Evolutionary conservation across 2,797 vertebrate genomes (phyloP).

Genomic region (Artibeus lituratus): DNA sequence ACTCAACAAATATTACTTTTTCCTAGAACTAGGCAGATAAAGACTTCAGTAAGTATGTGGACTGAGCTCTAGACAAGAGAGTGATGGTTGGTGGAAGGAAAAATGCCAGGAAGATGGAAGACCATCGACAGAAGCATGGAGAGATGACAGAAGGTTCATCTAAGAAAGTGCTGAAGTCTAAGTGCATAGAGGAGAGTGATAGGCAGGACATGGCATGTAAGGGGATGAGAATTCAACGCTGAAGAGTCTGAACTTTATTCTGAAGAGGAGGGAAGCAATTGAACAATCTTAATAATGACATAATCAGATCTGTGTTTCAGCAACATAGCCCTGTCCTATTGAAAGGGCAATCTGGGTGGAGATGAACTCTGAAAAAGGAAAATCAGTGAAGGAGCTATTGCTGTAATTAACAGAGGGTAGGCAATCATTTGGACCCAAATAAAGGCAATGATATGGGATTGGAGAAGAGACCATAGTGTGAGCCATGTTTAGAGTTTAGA

Average conservation of each 20-base stretch:
- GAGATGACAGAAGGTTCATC: not conserved
- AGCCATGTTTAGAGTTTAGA: not conserved
- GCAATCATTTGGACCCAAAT: not conserved
- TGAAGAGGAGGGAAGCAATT: not conserved
- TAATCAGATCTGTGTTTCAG: not conserved
- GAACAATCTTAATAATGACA: not conserved
- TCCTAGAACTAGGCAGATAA: not conserved
- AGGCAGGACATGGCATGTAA: too few relatives aligned
- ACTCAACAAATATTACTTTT: not conserved
- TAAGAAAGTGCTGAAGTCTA: not conserved
- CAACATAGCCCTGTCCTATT: not conserved
- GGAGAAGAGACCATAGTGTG: not conserved
- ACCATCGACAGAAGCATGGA: not conserved
- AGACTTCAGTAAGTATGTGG: not conserved
- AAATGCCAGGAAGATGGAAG: not conserved
- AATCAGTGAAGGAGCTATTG: not conserved
- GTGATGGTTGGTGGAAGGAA: not conserved
- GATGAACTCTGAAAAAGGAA: not conserved
- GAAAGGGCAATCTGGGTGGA: not conserved
- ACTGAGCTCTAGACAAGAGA: not conserved
- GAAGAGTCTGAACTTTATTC: not conserved
- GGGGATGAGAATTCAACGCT: not conserved
- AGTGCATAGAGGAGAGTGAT: not conserved
- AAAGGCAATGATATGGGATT: not conserved
- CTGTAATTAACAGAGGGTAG: not conserved